These are phyloP conservation scores for Sisyra nigra DNA, from an alignment of 2,888 invertebrate species.

Conservation along the genomic window DNA sequence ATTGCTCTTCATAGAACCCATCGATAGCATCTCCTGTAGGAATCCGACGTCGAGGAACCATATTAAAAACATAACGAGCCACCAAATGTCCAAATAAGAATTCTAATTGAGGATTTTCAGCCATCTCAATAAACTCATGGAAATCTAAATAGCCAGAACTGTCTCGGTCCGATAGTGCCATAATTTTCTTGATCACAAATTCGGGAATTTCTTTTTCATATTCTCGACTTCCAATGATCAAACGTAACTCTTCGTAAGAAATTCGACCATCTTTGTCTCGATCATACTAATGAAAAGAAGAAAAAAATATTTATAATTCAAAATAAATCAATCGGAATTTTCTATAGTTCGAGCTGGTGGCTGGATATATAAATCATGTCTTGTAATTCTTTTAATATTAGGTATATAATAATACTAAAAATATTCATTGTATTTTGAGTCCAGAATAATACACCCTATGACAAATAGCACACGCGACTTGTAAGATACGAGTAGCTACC, in stretches of 20 bases:
- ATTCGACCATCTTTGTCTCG: conserved; percentile 52
- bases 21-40: conserved; percentile 29
- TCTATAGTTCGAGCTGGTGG: no score
- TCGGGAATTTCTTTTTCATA: conserved; percentile 53
- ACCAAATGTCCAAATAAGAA: conserved; percentile 49
- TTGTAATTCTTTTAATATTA: no score
- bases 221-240: conserved; percentile 38
- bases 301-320: conserved; percentile 7
- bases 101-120: conserved; percentile 39
- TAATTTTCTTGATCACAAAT: conserved; percentile 47
- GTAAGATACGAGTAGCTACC: no score
- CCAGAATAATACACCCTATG: no score
- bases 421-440: no score
- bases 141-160: conserved; percentile 51
- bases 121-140: conserved; percentile 57
- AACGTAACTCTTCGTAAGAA: conserved; percentile 45
- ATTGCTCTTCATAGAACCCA: conserved; percentile 78
- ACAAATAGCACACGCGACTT: no score
- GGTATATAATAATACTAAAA: no score
- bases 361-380: background rate
- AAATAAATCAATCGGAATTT: background rate
- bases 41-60: conserved; percentile 12
- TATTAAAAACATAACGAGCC: conserved; percentile 33
- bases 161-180: conserved; percentile 45
- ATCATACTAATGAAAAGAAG: conserved; percentile 55